Base-by-base conservation (phyloP, 2,888 invertebrate genomes). In the Hypselothyrea guttata region DNA sequence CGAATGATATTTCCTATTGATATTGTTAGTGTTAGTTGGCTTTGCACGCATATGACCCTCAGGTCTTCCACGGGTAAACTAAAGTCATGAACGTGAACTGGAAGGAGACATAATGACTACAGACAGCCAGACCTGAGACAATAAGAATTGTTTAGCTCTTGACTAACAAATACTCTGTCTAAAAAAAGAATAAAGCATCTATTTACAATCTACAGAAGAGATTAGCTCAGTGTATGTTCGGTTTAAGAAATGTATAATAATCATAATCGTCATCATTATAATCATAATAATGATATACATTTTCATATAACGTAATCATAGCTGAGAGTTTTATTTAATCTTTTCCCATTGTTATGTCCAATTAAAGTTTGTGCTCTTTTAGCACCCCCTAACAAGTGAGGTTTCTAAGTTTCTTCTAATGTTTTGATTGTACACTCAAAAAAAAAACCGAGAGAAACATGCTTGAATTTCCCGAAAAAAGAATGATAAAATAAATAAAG, bases 1-100 rank as follows among this genome's bases (percentile, higher is more conserved):
- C n/a, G n/a, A n/a, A n/a, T n/a, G n/a, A n/a, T n/a, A n/a, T n/a
- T n/a, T n/a, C n/a, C 22, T 41, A 13, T 34, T 51, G 34, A 13
- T 41, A 11, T 42, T 44, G 46, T 31, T 46, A 48, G 5, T 44
- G 38, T 40, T 38, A 35, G 28, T 49, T 45, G 41, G 49, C 52
- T 56, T 48, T 67, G 71, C 70, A 72, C 71, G 72, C 69, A 72
- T 73, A 52, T 72, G 72, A 72, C 72, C 72, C 72, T 72, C 72
- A 65, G 65, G 69, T 73, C 73, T 72, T 55, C 70, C 53, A 67
- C 46, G 59, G 53, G 55, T 64, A 73, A n/a, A n/a, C n/a, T n/a
- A n/a, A 69, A 72, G 73, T 72, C 72, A 72, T 72, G 73, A 71
- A 69, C 71, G 64, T 53, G 63, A 66, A 56, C 55, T 47, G 38